Base-by-base conservation (phyloP, 2,888 invertebrate genomes). In the Cephus spinipes region DNA sequence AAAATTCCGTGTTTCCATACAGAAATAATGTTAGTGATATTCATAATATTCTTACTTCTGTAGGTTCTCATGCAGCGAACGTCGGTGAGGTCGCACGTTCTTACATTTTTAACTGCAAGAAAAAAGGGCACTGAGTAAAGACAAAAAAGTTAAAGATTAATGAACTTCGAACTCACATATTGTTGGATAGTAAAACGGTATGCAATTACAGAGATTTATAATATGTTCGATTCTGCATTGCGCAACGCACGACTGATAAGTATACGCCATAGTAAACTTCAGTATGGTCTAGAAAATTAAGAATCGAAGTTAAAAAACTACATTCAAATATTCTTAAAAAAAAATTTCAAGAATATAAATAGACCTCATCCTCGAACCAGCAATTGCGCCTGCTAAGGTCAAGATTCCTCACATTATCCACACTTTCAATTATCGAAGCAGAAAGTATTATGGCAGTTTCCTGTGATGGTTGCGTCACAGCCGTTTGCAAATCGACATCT, bases 141-240 rank as follows among this genome's bases (percentile, higher is more conserved):
- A 12, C 11, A 33, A 35, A 69, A 1, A 12, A 30, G 12, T 1
- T 3, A 15, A 68, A 23, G 23, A 55, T 74, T 33, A 36, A 75
- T 68, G 12, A 9, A 4, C 33, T 9, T 11, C 35, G 30, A 68
- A 84, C 86, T 88, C 80, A 90, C 91, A 78, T 15, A 81, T 90
- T 82, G 88, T 89, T 0, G 94, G 94, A 86, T 93, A 94, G 80
- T 93, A 93, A 80, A 92, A 94, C 0, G 94, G 94, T 6, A 93
- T 82, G 83, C 94, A 94, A 0, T 91, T 90, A 84, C 94, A 94
- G 1, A 81, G 80, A 0, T 87, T 79, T 0, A 88, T 74, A 55
- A 91, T 92, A 11, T 87, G 89, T 69, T 87, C 86, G 89, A 93
- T 93, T 77, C 89, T 91, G 80, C 94, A 94, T 76, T 94, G 93